Percentiles rank a stretch among this genome's conserved stretches.
Conservation (phyloP, 2,113 vertebrate species). For the Odontophorus gujanensis region DNA sequence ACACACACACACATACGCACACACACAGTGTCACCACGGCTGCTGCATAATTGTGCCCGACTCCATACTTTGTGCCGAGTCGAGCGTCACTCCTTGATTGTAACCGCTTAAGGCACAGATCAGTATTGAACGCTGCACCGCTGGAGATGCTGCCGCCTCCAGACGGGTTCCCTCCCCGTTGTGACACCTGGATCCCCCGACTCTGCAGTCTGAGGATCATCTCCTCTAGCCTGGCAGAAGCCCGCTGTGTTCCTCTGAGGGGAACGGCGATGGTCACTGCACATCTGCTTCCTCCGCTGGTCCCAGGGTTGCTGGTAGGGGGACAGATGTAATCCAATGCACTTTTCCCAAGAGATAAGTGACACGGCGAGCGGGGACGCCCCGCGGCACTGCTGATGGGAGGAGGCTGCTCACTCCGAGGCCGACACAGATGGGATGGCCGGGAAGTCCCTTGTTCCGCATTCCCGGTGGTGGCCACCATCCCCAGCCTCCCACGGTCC, state of each 20-base stretch:
- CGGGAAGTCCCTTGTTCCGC: background rate
- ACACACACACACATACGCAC: background rate
- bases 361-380: background rate
- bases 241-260: background rate
- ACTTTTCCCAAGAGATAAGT: background rate
- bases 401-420: background rate
- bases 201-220: slow-evolving; percentile 19
- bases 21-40: background rate
- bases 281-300: background rate
- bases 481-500: background rate
- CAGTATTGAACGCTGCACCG: background rate
- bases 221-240: slow-evolving; percentile 11
- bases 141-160: background rate
- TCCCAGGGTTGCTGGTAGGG: background rate
- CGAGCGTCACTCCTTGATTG: slow-evolving; percentile 32
- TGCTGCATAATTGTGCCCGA: background rate
- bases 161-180: background rate
- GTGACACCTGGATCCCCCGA: background rate
- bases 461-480: background rate
- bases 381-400: background rate
- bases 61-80: background rate
- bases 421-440: background rate
- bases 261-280: background rate
- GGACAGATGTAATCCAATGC: background rate
- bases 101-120: slow-evolving; percentile 67